Percentiles rank a stretch among this genome's conserved stretches.
Evolutionary conservation across 2,888 invertebrate species (phyloP).

Genomic region (Orthosia cruda): DNA sequence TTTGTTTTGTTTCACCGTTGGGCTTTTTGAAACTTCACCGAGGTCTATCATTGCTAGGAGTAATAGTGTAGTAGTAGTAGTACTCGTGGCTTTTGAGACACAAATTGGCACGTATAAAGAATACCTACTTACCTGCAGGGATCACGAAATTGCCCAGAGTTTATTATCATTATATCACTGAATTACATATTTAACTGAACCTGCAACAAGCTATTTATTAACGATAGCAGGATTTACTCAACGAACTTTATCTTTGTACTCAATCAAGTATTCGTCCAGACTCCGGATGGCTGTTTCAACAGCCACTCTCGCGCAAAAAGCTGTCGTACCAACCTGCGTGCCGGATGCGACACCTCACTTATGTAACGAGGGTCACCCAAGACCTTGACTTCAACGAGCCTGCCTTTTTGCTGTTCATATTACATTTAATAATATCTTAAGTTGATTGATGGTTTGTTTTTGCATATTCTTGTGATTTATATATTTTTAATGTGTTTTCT

Average conservation of each 20-base stretch:
- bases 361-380: slow-evolving; percentile 32
- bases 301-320: slow-evolving; percentile 41
- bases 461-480: slow-evolving; percentile 11
- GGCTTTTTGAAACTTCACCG: neutral
- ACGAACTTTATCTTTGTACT: slow-evolving; percentile 3
- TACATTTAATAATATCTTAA: neutral
- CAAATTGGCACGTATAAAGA: neutral
- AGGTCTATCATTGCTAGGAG: neutral
- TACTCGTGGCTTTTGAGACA: neutral
- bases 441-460: slow-evolving; percentile 13
- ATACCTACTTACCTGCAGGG: neutral
- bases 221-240: neutral
- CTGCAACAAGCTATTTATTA: neutral
- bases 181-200: neutral
- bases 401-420: neutral
- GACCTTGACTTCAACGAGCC: slow-evolving; percentile 45
- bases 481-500: neutral
- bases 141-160: neutral
- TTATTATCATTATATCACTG: neutral
- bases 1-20: slow-evolving; percentile 9
- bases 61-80: too few relatives aligned
- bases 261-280: slow-evolving; percentile 1
- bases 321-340: slow-evolving; percentile 27
- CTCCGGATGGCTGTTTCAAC: slow-evolving; percentile 21
- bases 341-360: slow-evolving; percentile 37